These are phyloP conservation scores for Cirrhinus mrigala DNA, from an alignment of 2,797 vertebrate genomes.

Conservation along the genomic window DNA sequence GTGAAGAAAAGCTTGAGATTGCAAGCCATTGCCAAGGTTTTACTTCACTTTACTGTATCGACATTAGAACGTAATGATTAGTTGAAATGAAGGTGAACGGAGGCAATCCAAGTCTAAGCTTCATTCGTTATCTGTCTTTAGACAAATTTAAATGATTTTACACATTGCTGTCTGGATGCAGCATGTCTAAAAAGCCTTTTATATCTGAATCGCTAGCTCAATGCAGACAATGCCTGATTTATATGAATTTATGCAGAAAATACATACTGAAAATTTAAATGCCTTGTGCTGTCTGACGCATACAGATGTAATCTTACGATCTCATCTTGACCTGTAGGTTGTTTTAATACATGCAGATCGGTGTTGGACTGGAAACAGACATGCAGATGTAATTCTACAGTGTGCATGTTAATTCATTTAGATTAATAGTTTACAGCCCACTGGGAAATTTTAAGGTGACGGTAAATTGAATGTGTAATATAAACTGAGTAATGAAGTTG, in stretches of 20 bases:
- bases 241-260: constrained; percentile 37
- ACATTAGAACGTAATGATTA: constrained; percentile 8
- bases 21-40: background rate
- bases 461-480: constrained; percentile 48
- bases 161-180: constrained; percentile 15
- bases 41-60: background rate
- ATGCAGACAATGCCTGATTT: constrained; percentile 1
- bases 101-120: background rate
- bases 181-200: constrained; percentile 24
- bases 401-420: constrained; percentile 40
- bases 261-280: constrained; percentile 20
- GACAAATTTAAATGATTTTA: constrained; percentile 5
- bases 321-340: constrained; percentile 40
- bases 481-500: constrained; percentile 47
- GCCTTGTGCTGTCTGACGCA: constrained; percentile 7
- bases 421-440: constrained; percentile 39
- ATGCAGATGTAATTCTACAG: constrained; percentile 18
- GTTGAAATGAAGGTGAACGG: constrained; percentile 20
- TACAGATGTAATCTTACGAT: constrained; percentile 30
- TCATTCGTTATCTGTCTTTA: constrained; percentile 25
- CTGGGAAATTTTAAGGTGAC: constrained; percentile 43
- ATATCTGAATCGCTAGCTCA: background rate
- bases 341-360: constrained; percentile 32
- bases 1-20: background rate
- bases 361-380: constrained; percentile 40